Base-by-base conservation (phyloP, 2,113 vertebrate species). In the Pterophyllum scalare region DNA sequence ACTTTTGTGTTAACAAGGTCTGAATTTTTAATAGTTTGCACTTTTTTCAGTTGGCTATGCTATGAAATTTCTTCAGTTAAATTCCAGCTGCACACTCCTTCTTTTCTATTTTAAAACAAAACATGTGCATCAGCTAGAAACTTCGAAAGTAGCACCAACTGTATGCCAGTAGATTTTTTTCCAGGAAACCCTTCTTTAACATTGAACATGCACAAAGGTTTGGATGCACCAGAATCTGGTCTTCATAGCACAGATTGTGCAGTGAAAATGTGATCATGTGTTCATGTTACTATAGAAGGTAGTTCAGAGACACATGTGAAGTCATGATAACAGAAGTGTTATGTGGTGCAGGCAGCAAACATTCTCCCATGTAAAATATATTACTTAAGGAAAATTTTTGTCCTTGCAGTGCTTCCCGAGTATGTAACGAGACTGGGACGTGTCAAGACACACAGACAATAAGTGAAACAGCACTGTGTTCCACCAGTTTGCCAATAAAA, bases 71-170 rank as follows among this genome's bases (percentile, higher is more conserved):
- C 52, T 79, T 22, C 19, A 62, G 33, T 54, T 19, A 12, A 15
- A 28, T 28, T 79, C 52, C 57, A 79, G 54, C 59, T 60, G 31
- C 24, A 49, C 10, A 35, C 17, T 56, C 43, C 61, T 58, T 77
- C 54, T 52, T 79, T 81, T 61, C 59, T 24, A 17, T 77, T 79
- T 72, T 54, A 19, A 78, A 84, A 88, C 19, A 85, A 64, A 56
- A 49, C 43, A 59, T 59, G 33, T 65, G n/a, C 33, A 28, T 67
- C 8, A 2, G 9, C 31, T 82, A 35, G 43, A 82, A 74, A 80
- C n/a, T n/a, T n/a, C n/a, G n/a, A 62, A 77, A 60, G 28, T 43
- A 46, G 28, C 35, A 61, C 67, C 31, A 65, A 13, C 20, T 77
- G 3, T 7, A 14, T 19, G 52, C 46, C 77, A 67, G 24, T 61